Evolutionary conservation across 2,113 vertebrate species (phyloP).

Genomic region (Cisticola juncidis): DNA sequence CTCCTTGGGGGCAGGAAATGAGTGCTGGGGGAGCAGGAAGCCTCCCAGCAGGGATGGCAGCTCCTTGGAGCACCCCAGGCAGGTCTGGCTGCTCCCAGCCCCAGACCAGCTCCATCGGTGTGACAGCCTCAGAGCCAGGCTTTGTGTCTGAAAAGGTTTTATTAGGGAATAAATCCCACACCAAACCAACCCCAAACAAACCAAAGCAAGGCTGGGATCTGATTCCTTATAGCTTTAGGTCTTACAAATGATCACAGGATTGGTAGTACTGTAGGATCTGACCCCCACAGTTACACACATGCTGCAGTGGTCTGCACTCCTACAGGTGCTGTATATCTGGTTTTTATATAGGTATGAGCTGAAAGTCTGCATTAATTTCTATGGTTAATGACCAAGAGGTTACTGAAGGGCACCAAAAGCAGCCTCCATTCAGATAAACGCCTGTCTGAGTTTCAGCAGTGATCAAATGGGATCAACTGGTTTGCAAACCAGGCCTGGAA

Average conservation of each 20-base stretch:
- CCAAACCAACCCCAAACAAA: background rate
- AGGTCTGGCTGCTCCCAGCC: background rate
- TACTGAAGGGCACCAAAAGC: background rate
- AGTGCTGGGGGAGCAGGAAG: background rate
- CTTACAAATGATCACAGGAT: background rate
- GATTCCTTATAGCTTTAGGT: background rate
- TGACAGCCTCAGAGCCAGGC: background rate
- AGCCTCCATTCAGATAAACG: background rate
- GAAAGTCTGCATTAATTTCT: background rate
- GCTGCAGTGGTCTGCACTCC: background rate
- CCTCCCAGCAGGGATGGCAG: background rate
- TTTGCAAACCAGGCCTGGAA: background rate
- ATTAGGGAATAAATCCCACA: background rate
- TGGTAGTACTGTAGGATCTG: background rate
- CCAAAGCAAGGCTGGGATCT: background rate
- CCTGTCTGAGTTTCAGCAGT: background rate
- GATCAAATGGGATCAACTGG: background rate
- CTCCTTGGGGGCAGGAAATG: background rate
- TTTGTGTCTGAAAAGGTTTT: background rate
- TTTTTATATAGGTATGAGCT: background rate
- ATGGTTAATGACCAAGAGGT: background rate
- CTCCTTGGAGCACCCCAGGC: background rate
- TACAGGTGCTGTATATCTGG: background rate
- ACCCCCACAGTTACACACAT: background rate
- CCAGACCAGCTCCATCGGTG: rapidly evolving